Evolutionary conservation across 2,113 vertebrate genomes (phyloP), one percentile per base, ranked within the genome.

Genomic region (Brachyhypopomus gauderio): DNA sequence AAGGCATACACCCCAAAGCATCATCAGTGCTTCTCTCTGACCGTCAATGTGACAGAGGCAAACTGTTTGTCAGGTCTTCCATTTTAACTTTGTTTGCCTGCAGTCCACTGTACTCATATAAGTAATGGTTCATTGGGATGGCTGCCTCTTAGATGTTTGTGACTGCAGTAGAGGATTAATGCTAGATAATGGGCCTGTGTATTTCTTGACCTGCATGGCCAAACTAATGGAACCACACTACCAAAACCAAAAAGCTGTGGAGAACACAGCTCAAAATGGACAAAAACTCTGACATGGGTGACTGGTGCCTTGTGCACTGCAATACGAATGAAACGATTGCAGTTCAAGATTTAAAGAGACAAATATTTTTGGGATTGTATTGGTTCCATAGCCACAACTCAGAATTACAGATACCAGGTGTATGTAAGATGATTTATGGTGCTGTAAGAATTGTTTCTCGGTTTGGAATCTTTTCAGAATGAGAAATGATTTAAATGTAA

Each of bases 41-140:
- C 41, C 3, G 45, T 12, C 45, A 12, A 3, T 52, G 45, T 52
- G 45, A 52, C 9, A 52, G 45, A 52, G 45, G 45, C 8, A 11
- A 52, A 14, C 30, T 7, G 16, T 20, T 27, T 12, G 23, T 25
- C n/a, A 60, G 48, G 27, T 56, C 20, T 38, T 59, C 34, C 64
- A 69, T 34, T n/a, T 20, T 38, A 17, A 23, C 41, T 70, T 60
- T 19, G 25, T 19, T 52, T 23, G 19, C 58, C 20, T 84, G 75
- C 73, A 77, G 70, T 89, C 86, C 83, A 73, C 75, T 25, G 82
- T 84, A 73, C 78, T 74, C 79, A 1, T 86, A 84, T 85, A 82
- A 89, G 85, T 74, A 62, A 16, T 56, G 64, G n/a, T 76, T 85
- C 82, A 86, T 63, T 78, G 75, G 71, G 23, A 27, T 78, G 62